A percentile compares a stretch with the other conserved stretches of the same genome.
Conservation (phyloP, 2,797 vertebrate species). For the Chloroceryle amazona region DNA sequence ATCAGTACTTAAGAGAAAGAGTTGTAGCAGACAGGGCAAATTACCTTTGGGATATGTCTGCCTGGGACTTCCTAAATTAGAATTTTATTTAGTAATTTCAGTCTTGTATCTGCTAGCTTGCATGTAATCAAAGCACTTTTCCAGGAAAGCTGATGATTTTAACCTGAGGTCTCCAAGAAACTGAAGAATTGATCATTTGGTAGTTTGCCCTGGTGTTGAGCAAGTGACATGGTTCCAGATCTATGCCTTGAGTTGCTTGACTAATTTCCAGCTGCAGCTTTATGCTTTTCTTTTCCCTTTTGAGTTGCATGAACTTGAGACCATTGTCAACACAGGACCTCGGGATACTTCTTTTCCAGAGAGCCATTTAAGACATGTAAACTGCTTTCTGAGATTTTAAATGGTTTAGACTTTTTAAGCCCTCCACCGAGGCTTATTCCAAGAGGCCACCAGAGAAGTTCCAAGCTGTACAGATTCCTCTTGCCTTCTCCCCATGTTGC, state of each 20-base stretch:
- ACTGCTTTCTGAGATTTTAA: not conserved
- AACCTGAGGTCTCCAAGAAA: not conserved
- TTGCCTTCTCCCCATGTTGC: not conserved
- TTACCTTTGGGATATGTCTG: not conserved
- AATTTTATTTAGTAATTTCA: not conserved
- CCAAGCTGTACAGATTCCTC: rapidly evolving
- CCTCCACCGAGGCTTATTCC: not conserved
- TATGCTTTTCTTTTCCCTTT: not conserved
- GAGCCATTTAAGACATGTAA: not conserved
- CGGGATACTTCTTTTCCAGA: not conserved
- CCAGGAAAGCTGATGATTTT: not conserved
- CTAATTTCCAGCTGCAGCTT: not conserved
- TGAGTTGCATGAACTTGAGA: not conserved
- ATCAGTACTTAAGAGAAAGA: not conserved
- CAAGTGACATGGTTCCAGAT: not conserved
- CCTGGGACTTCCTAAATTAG: not conserved
- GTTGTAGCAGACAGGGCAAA: rapidly evolving
- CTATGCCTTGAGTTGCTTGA: not conserved
- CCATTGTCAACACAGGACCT: not conserved
- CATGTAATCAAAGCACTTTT: not conserved
- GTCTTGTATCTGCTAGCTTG: not conserved
- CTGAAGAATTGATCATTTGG: not conserved
- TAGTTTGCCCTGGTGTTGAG: not conserved
- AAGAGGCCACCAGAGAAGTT: not conserved
- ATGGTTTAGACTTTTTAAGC: not conserved